Evolutionary conservation across 2,797 vertebrate genomes (phyloP).

Genomic region (Acanthurus lineatus): DNA sequence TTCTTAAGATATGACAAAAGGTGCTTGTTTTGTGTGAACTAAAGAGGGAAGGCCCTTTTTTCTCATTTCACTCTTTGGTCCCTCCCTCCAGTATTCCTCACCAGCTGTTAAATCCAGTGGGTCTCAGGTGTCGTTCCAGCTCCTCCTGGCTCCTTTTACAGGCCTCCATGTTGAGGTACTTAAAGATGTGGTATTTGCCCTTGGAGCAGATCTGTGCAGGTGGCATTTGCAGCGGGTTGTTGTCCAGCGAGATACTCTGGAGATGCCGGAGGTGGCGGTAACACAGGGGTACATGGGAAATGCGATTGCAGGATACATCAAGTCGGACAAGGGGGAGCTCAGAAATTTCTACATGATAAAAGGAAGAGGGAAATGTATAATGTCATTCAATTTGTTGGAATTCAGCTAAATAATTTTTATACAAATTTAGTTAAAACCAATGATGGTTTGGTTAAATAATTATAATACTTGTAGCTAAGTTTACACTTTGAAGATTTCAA

Average conservation of each 20-base stretch:
- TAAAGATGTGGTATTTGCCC: constrained; percentile 94
- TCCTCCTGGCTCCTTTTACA: constrained; percentile 87
- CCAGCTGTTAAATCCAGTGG: constrained; percentile 89
- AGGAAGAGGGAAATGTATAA: neutral
- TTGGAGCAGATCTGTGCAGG: constrained; percentile 94
- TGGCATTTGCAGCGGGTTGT: constrained; percentile 93
- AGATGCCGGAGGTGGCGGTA: constrained; percentile 92
- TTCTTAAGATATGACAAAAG: no score
- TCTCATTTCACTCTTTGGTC: neutral
- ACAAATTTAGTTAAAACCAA: no score
- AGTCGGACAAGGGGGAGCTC: constrained; percentile 92
- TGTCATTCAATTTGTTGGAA: neutral
- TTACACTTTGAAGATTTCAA: no score
- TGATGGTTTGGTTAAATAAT: no score
- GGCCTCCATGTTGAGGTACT: constrained; percentile 91
- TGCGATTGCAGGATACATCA: constrained; percentile 94
- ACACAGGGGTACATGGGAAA: constrained; percentile 90
- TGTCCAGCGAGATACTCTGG: constrained; percentile 90
- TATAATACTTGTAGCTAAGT: no score
- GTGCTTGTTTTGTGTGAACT: neutral
- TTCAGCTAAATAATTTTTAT: neutral
- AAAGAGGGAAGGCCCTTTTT: no score
- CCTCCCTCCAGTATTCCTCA: constrained; percentile 46
- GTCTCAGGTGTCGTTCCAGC: constrained; percentile 85
- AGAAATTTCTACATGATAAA: constrained; percentile 86